Evolutionary conservation across 2,888 invertebrate species (phyloP).

Genomic region (Myopa testacea): DNA sequence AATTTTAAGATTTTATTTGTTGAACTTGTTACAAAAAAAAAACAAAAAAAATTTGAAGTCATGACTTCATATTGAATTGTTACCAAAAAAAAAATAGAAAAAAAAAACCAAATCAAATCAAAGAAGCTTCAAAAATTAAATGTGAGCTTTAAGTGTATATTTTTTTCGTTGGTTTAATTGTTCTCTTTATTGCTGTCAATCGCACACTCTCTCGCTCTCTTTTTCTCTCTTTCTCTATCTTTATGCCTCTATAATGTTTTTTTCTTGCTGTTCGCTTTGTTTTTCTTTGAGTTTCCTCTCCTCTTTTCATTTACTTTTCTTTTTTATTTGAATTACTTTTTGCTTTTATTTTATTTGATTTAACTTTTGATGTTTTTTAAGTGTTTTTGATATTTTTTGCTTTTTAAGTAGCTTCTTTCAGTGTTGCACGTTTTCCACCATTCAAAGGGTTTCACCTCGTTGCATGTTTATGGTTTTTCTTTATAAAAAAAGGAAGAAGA

Average conservation of each 20-base stretch:
- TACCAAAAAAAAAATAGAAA: constrained; percentile 29
- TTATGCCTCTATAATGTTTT: not conserved
- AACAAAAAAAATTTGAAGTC: constrained; percentile 6
- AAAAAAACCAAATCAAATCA: constrained; percentile 21
- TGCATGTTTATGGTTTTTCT: not conserved
- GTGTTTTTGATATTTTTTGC: constrained; percentile 14
- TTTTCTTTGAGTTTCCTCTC: not conserved
- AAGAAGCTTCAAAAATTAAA: constrained; percentile 10
- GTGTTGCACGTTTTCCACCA: constrained; percentile 43
- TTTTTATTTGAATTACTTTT: not conserved
- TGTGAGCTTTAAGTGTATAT: constrained; percentile 27
- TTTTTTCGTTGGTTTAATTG: not conserved
- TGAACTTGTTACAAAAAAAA: constrained; percentile 34
- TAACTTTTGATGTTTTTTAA: constrained; percentile 19
- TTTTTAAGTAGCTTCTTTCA: constrained; percentile 26
- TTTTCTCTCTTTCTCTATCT: not conserved
- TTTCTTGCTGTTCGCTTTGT: constrained; percentile 12
- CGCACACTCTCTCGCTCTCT: constrained; percentile 7
- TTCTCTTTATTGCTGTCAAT: not conserved
- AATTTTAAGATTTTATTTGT: constrained; percentile 37
- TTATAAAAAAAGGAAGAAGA: constrained; percentile 4
- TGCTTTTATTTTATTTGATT: not conserved
- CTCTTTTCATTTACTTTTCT: not conserved
- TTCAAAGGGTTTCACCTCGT: not conserved
- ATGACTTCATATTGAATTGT: not conserved